Evolutionary conservation across 2,797 vertebrate species (phyloP), one percentile per base, ranked within the genome.

Genomic region (Leontocebus nigricollis): DNA sequence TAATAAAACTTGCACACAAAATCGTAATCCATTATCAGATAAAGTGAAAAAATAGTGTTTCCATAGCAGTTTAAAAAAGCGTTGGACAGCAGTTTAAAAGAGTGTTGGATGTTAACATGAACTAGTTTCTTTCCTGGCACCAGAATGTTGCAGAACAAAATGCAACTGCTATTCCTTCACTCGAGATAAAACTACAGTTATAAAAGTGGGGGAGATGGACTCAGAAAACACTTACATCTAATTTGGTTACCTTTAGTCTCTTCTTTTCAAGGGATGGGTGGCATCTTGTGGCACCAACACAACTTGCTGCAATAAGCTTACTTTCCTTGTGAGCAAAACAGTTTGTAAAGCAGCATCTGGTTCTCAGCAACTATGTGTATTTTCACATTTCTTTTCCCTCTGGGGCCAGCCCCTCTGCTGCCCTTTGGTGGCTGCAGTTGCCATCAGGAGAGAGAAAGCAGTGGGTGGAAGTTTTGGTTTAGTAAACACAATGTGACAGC

Each of bases 221-320:
- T 72, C 14, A 24, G n/a, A 72, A 90, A 94, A 95, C 52, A 72
- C 33, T 46, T 26, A 24, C 64, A 73, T 11, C 91, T 70, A 86
- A 44, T 24, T 79, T 64, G 10, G 12, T 77, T 88, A 72, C 48
- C 5, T 70, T 44, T 15, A 3, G 41, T 88, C 44, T 95, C 75
- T 61, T 86, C 90, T 95, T 96, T 94, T 85, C 89, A 93, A 93
- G 94, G 83, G 88, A 93, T 96, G 95, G 91, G 93, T 96, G 88
- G 97, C 93, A 96, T 96, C 96, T 97, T 93, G 97, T 92, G 91
- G 91, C 75, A 82, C 86, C 94, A 95, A 95, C 20, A 77, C 52
- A 81, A 72, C 67, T 64, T 95, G 75, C 97, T 93, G 75, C 93
- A 44, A 5, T 55, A 75, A 70, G 24, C 48, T 95, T 52, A 72